Base-by-base conservation (phyloP, 1,140 invertebrate species). In the Euura saliciscinereae region DNA sequence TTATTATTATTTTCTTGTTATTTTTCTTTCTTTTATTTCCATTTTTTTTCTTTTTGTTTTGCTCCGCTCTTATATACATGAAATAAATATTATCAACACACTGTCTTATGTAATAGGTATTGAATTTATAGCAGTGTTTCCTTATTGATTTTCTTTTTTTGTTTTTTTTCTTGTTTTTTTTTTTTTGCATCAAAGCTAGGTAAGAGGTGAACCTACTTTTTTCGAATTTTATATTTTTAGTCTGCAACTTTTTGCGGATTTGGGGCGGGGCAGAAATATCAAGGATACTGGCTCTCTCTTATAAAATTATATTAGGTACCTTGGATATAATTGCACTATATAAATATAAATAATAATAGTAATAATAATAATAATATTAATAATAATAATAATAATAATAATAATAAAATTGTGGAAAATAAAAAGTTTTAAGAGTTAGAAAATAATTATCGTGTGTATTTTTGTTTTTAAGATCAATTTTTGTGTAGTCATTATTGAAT, bases 1-100 rank as follows among this genome's bases (percentile, higher is more conserved):
- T 28, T 28, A 1, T 28, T 28, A 28, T 28, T 28, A 28, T 28
- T 28, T 28, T 28, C 1, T 1, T 28, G 0, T 28, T 28, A 28
- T 28, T 28, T 28, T 28, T 28, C 1, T 28, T 28, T 28, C 28
- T 28, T 28, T 28, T 28, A 0, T 28, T 28, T 28, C 28, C 28
- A 28, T 28, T 28, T 28, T 28, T 28, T 28, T 28, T 28, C 28
- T 28, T 28, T 28, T 28, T 28, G 28, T 28, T 28, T 28, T 28
- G 28, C 28, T 28, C 28, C 28, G 28, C 79, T 77, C 78, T 81
- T 86, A 87, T 86, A 85, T 86, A 87, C 84, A 87, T 84, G 78
- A 86, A 87, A 87, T 87, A 86, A 87, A 87, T 59, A 59, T 86
- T 83, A 86, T 85, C 79, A 86, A 86, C 82, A 86, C 86, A 79